Evolutionary conservation across 2,113 vertebrate genomes (phyloP).

Genomic region (Pseudolaguvia tuberculata): DNA sequence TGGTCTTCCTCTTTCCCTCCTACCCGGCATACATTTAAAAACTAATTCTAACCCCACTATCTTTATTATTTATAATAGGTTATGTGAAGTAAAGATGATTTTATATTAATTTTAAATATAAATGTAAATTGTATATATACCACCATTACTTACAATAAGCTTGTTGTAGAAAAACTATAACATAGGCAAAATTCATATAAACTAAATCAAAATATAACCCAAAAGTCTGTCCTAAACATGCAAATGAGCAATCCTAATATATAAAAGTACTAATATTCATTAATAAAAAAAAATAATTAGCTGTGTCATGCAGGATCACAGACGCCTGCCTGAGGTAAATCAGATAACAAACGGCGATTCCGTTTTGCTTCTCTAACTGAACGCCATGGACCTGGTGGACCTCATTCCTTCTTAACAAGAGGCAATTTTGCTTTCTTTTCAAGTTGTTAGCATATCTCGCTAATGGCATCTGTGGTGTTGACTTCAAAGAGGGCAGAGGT

Average conservation of each 20-base stretch:
- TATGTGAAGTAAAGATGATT: too few relatives aligned
- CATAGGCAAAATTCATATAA: too few relatives aligned
- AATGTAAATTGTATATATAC: too few relatives aligned
- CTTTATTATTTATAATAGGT: too few relatives aligned
- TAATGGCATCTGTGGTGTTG: conserved; percentile 58
- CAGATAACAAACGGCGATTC: conserved; percentile 26
- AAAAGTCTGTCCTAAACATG: background rate
- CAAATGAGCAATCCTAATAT: background rate
- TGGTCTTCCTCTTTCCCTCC: too few relatives aligned
- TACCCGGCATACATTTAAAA: too few relatives aligned
- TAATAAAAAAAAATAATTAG: background rate
- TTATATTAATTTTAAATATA: too few relatives aligned
- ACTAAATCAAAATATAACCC: too few relatives aligned
- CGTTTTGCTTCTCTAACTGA: conserved; percentile 21
- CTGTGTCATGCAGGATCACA: background rate
- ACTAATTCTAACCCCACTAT: too few relatives aligned
- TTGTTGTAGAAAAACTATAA: too few relatives aligned
- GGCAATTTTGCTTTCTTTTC: conserved; percentile 47
- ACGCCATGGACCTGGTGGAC: conserved; percentile 27
- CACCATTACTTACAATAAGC: too few relatives aligned
- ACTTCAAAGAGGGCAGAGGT: conserved; percentile 64
- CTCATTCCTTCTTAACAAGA: conserved; percentile 41
- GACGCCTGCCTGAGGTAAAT: conserved; percentile 19
- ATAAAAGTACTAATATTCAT: too few relatives aligned
- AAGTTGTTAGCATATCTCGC: conserved; percentile 59